Base-by-base conservation (phyloP, 2,888 invertebrate genomes). In the Drosophila kambysellisi region DNA sequence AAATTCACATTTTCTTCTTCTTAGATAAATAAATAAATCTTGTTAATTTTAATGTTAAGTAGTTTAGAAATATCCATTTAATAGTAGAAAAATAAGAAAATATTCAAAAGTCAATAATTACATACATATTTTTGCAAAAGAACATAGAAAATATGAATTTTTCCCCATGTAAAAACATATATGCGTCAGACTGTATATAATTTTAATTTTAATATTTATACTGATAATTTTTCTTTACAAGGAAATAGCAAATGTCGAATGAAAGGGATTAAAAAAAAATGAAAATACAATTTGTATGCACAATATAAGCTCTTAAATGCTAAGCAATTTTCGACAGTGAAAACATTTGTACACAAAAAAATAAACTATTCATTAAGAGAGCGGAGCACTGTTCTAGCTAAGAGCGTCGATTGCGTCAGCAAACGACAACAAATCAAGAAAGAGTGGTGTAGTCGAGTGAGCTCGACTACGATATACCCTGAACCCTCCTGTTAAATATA, bases 341-440 rank as follows among this genome's bases (percentile, higher is more conserved):
- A 41, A 30, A 52, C 15, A 33, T 50, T 59, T 59, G 25, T 9
- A n/a, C 12, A n/a, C 20, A 39, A 67, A 29, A 29, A 15, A 43
- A 39, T 1, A 11, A 25, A 25, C 32, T 32, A 15, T 52, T n/a
- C 15, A 32, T 37, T 12, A 37, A 70, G 58, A 68, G 70, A 70
- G 20, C 6, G 5, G 50, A 15, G 17, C 11, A 20, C 37, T n/a
- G 43, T 68, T 67, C 30, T 65, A 8, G 35, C 8, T 48, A 39
- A 70, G 70, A 61, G 60, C 33, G 43, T 5, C 32, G 6, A 1
- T 33, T 33, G 29, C 50, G 59, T 41, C 33, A 25, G 35, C 58
- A 43, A 37, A 32, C 32, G 25, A 39, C 8, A 56, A 56, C 41
- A 39, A 25, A 4, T 25, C 4, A 1, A 15, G 20, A 8, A 7